phyloP scores from a whole-genome alignment of 2,888 invertebrate species.

The Chromoteleia sp. region DNA sequence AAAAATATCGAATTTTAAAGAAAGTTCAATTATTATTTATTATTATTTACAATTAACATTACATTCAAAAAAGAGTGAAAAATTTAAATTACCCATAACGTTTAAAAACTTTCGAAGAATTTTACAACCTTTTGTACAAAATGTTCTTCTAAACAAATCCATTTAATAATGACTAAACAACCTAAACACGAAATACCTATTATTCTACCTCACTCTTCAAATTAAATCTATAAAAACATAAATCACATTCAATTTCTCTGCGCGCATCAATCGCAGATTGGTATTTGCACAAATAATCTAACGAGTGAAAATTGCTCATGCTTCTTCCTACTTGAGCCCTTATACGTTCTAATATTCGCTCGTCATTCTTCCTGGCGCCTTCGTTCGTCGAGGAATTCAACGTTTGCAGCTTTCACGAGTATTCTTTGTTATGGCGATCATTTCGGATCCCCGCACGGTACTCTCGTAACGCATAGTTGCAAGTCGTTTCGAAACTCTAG shows the following conservation, averaged over 20 bases:
- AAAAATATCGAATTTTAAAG: too few species aligned
- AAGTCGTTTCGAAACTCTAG: slow-evolving; percentile 6
- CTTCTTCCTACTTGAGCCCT: slow-evolving; percentile 28
- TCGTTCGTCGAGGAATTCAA: slow-evolving; percentile 49
- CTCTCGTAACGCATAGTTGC: slow-evolving; percentile 15
- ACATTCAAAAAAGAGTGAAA: too few species aligned
- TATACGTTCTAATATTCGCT: slow-evolving; percentile 48
- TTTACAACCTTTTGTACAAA: too few species aligned
- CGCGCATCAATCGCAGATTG: slow-evolving; percentile 25
- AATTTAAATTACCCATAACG: too few species aligned
- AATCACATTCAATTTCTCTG: slow-evolving; percentile 31
- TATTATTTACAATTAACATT: too few species aligned
- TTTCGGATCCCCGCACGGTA: slow-evolving; percentile 15
- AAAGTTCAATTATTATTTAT: too few species aligned
- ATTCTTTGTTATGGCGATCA: slow-evolving; percentile 47
- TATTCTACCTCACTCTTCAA: not conserved
- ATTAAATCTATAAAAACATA: slow-evolving; percentile 11
- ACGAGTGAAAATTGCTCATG: slow-evolving; percentile 43
- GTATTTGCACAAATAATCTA: slow-evolving; percentile 41
- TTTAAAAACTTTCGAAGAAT: too few species aligned
- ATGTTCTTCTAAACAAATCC: too few species aligned
- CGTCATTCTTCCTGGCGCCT: slow-evolving; percentile 56
- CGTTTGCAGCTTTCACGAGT: slow-evolving; percentile 33
- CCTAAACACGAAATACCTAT: not conserved
- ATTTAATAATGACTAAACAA: not conserved